A percentile compares a stretch with the other conserved stretches of the same genome.
Conservation (phyloP, 2,888 invertebrate genomes). For the Campoletis raptor region DNA sequence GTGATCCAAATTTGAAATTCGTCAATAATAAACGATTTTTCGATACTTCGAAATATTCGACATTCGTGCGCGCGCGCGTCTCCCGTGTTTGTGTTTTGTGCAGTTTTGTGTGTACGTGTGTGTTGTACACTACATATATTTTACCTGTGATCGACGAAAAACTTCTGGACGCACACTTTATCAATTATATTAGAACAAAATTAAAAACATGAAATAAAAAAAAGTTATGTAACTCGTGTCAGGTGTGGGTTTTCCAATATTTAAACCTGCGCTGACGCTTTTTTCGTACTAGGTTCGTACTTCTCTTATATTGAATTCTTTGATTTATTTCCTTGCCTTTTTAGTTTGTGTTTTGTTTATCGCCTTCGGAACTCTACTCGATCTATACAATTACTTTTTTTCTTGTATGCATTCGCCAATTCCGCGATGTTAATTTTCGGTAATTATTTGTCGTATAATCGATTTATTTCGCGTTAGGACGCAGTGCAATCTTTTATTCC, state of each 20-base stretch:
- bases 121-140: conserved; percentile 10
- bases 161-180: conserved; percentile 15
- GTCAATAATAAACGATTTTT: conserved; percentile 23
- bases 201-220: conserved; percentile 1
- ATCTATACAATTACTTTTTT: background rate
- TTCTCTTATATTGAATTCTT: background rate
- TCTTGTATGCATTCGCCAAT: background rate
- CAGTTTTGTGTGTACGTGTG: background rate
- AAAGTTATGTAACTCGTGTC: conserved; percentile 41
- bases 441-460: conserved; percentile 12
- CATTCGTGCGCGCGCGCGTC: conserved; percentile 11
- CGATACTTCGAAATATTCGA: conserved; percentile 10
- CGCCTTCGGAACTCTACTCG: background rate
- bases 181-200: conserved; percentile 14
- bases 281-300: conserved; percentile 27
- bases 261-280: conserved; percentile 7
- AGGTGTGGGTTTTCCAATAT: conserved; percentile 10
- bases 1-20: background rate
- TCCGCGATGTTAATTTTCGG: conserved; percentile 5
- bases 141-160: conserved; percentile 9
- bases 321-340: background rate
- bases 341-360: conserved; percentile 12
- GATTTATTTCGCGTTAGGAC: background rate
- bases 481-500: background rate
- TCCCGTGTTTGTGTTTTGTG: background rate